Evolutionary conservation across 2,888 invertebrate genomes (phyloP).

Genomic region (Eucriotettix oculatus): DNA sequence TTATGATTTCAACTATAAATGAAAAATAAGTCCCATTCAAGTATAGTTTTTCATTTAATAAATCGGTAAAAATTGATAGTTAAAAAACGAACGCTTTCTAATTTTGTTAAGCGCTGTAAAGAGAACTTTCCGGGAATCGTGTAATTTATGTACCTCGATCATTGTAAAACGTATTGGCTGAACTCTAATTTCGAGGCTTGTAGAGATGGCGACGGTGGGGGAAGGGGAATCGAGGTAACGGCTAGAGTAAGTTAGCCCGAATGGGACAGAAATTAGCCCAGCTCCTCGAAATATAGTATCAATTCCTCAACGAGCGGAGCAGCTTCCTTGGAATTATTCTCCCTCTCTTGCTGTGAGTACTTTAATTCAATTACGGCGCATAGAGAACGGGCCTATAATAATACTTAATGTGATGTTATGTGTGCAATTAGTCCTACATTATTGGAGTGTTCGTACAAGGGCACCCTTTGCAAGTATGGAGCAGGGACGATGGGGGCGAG

Average conservation of each 20-base stretch:
- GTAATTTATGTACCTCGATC: too few relatives aligned
- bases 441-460: conserved; percentile 7
- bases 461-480: neutral
- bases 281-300: neutral
- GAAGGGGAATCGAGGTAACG: neutral
- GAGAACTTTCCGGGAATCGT: too few relatives aligned
- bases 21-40: too few relatives aligned
- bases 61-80: too few relatives aligned
- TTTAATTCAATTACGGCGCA: conserved; percentile 15
- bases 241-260: neutral
- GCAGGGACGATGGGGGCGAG: neutral
- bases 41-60: too few relatives aligned
- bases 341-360: conserved; percentile 3
- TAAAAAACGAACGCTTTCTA: too few relatives aligned
- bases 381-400: conserved; percentile 12
- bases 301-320: too few relatives aligned
- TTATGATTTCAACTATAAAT: too few relatives aligned
- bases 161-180: too few relatives aligned
- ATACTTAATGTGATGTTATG: conserved; percentile 16
- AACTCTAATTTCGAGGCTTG: too few relatives aligned
- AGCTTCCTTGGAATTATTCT: neutral
- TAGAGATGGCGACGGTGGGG: too few relatives aligned
- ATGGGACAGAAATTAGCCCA: neutral
- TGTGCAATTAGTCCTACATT: conserved; percentile 15
- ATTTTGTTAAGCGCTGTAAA: too few relatives aligned